A percentile compares a stretch with the other conserved stretches of the same genome.
phyloP scores from a whole-genome alignment of 2,797 vertebrate species.

The Chelon labrosus region DNA sequence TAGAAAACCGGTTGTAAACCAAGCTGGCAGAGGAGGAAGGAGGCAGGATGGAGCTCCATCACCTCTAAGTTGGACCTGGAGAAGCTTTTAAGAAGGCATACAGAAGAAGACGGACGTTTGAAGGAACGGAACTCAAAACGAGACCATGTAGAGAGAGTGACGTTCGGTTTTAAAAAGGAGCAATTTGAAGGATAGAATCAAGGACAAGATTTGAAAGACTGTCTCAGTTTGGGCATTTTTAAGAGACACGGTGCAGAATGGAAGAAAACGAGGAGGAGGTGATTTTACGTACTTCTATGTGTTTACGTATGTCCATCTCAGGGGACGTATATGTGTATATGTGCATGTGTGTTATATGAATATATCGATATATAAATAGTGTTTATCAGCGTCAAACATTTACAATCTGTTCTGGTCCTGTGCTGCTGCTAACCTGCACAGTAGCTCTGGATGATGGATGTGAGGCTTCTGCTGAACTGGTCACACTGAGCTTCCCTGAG shows the following conservation, averaged over 20 bases:
- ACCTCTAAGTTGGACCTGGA: constrained; percentile 10
- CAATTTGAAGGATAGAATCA: constrained; percentile 12
- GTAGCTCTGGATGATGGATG: constrained; percentile 16
- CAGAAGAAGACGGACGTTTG: constrained; percentile 13
- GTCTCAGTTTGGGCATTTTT: constrained; percentile 2
- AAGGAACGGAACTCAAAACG: not conserved
- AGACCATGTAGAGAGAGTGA: constrained; percentile 1
- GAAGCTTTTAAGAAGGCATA: constrained; percentile 15
- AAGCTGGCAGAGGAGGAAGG: not conserved
- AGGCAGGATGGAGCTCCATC: constrained; percentile 26
- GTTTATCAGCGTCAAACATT: constrained; percentile 18
- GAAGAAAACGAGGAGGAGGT: constrained; percentile 77
- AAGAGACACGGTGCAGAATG: constrained; percentile 54
- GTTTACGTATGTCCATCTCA: constrained; percentile 9
- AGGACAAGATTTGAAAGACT: constrained; percentile 11
- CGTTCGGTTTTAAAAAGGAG: constrained; percentile 17
- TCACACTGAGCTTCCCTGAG: not conserved
- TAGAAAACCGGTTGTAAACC: constrained; percentile 39
- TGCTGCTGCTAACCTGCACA: constrained; percentile 16
- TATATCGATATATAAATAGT: not conserved
- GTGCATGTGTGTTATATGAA: constrained; percentile 18
- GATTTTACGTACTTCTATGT: constrained; percentile 39
- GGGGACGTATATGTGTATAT: constrained; percentile 7
- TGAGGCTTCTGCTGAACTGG: not conserved
- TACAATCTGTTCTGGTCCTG: not conserved